Base-by-base conservation (phyloP, 2,888 invertebrate species). In the Hyalella azteca region DNA sequence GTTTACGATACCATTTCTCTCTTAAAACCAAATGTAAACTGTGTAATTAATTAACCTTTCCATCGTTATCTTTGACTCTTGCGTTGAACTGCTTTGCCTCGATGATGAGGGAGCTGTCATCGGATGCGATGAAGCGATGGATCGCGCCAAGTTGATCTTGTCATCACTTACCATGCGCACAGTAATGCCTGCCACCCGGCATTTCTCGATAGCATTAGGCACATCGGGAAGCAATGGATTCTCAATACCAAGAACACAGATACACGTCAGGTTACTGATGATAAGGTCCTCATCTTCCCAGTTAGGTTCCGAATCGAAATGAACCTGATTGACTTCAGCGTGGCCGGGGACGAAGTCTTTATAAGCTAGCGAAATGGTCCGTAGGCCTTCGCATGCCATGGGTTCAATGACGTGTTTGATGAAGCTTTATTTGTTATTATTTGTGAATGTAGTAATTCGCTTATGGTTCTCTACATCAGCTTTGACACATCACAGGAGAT, bases 121-220 rank as follows among this genome's bases (percentile, higher is more conserved):
- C 94, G 29, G 97, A 95, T 87, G 94, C 94, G 66, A 97, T 88
- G 86, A 99, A 50, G 99, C 98, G 88, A 99, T 99, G 81, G 98
- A 98, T 81, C 97, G 92, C 54, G 98, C 98, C 54, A 99, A 99
- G 90, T 98, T 98, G 85, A 99, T 93, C 89, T 99, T 99, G 90
- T 99, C 99, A 77, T 98, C 99, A 11, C 99, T 99, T 79, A 99
- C 98, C 99, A 99, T 99, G 81, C 98, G 92, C 32, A 99, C 99
- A 11, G 97, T 97, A 87, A 99, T 99, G 85, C 99, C 99, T 60
- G 99, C 96, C 87, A 94, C 93, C 90, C 98, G 97, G 89, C 99
- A 99, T 88, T 93, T 95, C 83, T 92, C 91, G 86, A 99, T 99
- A 49, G 99, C 98, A 86, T 96, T 97, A 41, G 96, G 96, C 84